Conservation (phyloP, 2,113 vertebrate species). For the Polypterus senegalus region DNA sequence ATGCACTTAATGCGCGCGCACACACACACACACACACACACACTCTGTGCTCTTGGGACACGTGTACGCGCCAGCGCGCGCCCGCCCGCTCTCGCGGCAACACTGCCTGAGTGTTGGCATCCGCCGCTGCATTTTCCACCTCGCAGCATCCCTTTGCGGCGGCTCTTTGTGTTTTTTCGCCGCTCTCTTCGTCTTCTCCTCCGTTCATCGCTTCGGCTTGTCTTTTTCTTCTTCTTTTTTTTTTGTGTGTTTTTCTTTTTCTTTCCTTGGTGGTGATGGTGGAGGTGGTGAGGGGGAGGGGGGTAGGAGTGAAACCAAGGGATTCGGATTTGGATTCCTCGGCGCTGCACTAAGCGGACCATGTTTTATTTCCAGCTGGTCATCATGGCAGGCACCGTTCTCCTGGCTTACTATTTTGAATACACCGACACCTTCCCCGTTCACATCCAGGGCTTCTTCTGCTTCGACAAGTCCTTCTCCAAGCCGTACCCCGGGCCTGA, state of each 20-base stretch:
- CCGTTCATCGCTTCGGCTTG: background rate
- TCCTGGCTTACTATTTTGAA: constrained; percentile 82
- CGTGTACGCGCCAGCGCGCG: no score
- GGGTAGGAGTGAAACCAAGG: background rate
- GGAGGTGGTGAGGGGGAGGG: no score
- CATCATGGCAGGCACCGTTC: constrained; percentile 72
- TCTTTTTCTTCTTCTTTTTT: background rate
- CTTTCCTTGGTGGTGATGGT: background rate
- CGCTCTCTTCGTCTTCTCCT: background rate
- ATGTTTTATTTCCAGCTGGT: constrained; percentile 73
- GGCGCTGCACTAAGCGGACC: constrained; percentile 14
- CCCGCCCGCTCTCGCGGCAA: no score
- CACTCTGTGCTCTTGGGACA: no score
- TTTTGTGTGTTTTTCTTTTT: background rate
- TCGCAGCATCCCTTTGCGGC: background rate
- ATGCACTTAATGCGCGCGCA: no score
- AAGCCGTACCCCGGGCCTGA: constrained; percentile 80
- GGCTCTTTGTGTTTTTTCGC: background rate
- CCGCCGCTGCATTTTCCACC: background rate
- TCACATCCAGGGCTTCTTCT: constrained; percentile 82
- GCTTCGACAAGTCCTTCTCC: constrained; percentile 68
- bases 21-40: no score
- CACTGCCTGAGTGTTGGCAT: background rate
- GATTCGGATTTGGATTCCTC: background rate
- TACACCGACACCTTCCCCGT: constrained; percentile 84